Evolutionary conservation across 2,797 vertebrate species (phyloP), one percentile per base, ranked within the genome.

Genomic region (Alfaro cultratus): DNA sequence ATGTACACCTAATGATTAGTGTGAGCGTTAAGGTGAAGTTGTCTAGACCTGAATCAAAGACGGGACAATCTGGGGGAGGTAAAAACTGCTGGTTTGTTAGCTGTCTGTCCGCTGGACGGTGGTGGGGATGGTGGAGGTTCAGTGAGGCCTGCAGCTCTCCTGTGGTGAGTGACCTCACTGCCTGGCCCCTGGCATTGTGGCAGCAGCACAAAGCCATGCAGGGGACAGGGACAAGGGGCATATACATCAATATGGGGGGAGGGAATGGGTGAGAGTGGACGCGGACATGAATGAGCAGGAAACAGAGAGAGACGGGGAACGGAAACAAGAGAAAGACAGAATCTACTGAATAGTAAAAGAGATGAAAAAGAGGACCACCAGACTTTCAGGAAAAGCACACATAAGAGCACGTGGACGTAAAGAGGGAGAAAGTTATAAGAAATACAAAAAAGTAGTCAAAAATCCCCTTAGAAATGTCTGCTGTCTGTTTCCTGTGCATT

Each of bases 121-220:
- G 34, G 89, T 85, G 91, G 91, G 78, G 87, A 90, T 88, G 90
- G 89, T 89, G 26, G 88, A 60, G 89, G 87, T 88, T 92, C 93
- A 94, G 83, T 93, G 89, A 94, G 93, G 92, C 93, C 93, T 93
- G 90, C 90, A 93, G 93, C 87, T 93, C 94, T 94, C 94, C 94
- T 88, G 93, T 90, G 90, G 94, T 93, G 94, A 93, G 87, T 94
- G 94, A 95, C 94, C 94, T 94, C 94, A 94, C 93, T 89, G 89
- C 85, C 85, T 93, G 93, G 93, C 94, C 93, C 88, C 92, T 92
- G 89, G 92, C 87, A 92, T 94, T 94, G 92, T 95, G 89, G 90
- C 92, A 87, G 78, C 80, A 87, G 91, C 91, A 94, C 92, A 94
- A 94, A 95, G 93, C 93, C 91, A 91, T 73, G 88, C 88, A 90